Conservation (phyloP, 2,113 vertebrate species). For the Empidonax traillii region DNA sequence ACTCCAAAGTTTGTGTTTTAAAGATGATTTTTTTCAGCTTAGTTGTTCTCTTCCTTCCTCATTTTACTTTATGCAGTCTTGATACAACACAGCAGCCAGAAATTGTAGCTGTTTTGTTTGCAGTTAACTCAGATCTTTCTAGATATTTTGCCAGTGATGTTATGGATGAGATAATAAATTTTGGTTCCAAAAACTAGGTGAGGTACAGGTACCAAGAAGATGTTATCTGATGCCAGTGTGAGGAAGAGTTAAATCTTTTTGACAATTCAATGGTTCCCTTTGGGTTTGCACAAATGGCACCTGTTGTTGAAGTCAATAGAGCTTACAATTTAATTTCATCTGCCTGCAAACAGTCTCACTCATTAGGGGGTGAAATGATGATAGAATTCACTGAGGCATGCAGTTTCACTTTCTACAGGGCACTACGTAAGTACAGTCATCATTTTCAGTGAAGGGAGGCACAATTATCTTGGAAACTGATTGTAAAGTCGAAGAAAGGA, state of each 20-base stretch:
- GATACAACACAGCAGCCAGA: not conserved
- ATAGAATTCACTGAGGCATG: constrained; percentile 84
- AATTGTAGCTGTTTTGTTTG: constrained; percentile 1
- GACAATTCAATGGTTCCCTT: constrained; percentile 72
- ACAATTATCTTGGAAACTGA: constrained; percentile 76
- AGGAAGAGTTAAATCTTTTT: constrained; percentile 77
- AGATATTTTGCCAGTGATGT: not conserved
- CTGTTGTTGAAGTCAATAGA: constrained; percentile 90
- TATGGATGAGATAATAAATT: not conserved
- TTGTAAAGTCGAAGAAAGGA: constrained; percentile 57
- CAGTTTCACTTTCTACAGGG: constrained; percentile 80
- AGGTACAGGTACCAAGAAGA: constrained; percentile 28
- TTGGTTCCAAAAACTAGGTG: not conserved
- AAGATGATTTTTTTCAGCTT: not conserved
- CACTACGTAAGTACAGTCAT: constrained; percentile 77
- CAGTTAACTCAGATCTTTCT: constrained; percentile 12
- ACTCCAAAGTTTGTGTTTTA: not conserved
- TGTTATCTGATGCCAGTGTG: not conserved
- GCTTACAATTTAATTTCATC: constrained; percentile 96
- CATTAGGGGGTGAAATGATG: constrained; percentile 89
- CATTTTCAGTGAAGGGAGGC: constrained; percentile 76
- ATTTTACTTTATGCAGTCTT: not conserved
- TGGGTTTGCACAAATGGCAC: constrained; percentile 84
- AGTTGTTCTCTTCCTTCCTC: not conserved
- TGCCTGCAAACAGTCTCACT: constrained; percentile 90